Percentiles rank a stretch among this genome's conserved stretches.
These are phyloP conservation scores for Pangasius djambal DNA, from an alignment of 2,797 vertebrate species.

Conservation along the genomic window DNA sequence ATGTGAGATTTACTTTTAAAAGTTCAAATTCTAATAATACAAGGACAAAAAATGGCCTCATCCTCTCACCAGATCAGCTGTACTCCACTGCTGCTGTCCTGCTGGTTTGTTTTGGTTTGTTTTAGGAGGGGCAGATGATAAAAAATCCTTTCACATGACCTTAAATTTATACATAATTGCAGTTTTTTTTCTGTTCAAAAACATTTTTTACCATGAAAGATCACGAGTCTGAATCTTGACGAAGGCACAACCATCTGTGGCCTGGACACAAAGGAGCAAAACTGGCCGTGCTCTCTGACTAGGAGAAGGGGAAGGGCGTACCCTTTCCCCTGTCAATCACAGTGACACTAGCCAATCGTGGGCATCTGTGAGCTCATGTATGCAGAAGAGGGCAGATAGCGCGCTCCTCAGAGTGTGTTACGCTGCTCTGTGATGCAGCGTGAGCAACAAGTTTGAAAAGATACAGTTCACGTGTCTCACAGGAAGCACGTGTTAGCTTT, in stretches of 20 bases:
- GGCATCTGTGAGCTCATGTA: not conserved
- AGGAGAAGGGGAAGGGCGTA: not conserved
- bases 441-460: not conserved
- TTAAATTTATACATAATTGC: not conserved
- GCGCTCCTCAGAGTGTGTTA: not conserved
- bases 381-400: not conserved
- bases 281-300: not conserved
- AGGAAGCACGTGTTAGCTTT: not conserved
- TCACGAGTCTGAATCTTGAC: not conserved
- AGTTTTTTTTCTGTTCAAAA: not conserved
- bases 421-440: not conserved
- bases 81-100: not conserved
- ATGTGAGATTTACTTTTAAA: not conserved
- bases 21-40: not conserved
- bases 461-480: not conserved
- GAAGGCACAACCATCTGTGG: not conserved
- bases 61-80: not conserved
- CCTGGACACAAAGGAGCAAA: not conserved
- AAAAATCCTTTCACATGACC: not conserved
- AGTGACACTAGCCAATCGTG: not conserved
- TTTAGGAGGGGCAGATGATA: not conserved
- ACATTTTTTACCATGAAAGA: not conserved
- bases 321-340: not conserved
- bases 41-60: not conserved
- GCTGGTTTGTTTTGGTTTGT: not conserved